These are phyloP conservation scores for Neodiprion pinetum DNA, from an alignment of 1,140 invertebrate genomes.

Conservation along the genomic window DNA sequence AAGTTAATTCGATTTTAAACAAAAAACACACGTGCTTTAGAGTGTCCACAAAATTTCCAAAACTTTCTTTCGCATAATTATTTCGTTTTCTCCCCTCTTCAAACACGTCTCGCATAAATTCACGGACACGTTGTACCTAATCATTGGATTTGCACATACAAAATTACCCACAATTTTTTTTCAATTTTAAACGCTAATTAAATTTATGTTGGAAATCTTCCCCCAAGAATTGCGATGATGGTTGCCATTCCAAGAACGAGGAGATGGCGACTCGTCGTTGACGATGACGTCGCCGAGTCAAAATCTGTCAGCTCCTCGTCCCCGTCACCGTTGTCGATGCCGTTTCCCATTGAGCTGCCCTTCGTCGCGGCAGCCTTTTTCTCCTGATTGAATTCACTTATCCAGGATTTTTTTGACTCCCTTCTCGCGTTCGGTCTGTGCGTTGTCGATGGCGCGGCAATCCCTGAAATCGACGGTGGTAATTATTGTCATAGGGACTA, in stretches of 20 bases:
- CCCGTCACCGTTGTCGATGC: conserved; percentile 44
- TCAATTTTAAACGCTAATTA: not conserved
- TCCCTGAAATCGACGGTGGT: conserved; percentile 40
- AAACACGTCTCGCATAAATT: no score
- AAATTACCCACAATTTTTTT: no score
- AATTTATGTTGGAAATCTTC: not conserved
- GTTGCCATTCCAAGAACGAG: conserved; percentile 27
- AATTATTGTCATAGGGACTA: conserved; percentile 4
- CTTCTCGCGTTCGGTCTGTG: conserved; percentile 45
- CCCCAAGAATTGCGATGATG: not conserved
- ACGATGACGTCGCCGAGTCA: conserved; percentile 50
- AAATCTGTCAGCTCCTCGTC: conserved; percentile 49
- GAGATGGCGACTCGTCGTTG: conserved; percentile 36
- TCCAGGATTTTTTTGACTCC: conserved; percentile 54
- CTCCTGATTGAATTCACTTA: conserved; percentile 44
- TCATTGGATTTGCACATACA: no score
- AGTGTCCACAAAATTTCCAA: no score
- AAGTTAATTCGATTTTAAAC: no score
- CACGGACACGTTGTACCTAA: no score
- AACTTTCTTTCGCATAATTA: no score
- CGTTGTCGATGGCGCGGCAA: conserved; percentile 47
- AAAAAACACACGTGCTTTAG: no score
- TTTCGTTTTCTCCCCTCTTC: no score
- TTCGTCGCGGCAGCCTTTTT: conserved; percentile 49
- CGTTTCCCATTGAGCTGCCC: conserved; percentile 46